A percentile compares a stretch with the other conserved stretches of the same genome.
Conservation (phyloP, 1,140 invertebrate genomes). For the Drosophila teissieri region DNA sequence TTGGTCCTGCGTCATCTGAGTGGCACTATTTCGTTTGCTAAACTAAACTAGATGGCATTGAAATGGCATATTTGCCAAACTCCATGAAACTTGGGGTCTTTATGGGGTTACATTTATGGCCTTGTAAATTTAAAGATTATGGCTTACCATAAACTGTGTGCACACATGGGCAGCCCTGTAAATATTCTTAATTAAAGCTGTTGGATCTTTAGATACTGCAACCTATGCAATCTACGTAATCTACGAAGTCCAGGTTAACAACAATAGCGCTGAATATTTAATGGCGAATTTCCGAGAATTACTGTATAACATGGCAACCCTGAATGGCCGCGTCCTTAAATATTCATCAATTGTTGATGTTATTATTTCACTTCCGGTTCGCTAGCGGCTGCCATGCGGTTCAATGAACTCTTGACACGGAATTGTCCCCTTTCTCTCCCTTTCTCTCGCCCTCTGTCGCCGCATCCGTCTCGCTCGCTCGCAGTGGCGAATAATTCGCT, state of each 20-base stretch:
- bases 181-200: not conserved
- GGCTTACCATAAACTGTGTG: not conserved
- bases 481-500: constrained; percentile 28
- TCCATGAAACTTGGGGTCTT: not conserved
- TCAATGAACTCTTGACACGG: constrained; percentile 54
- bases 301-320: constrained; percentile 16
- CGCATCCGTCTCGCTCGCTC: constrained; percentile 3
- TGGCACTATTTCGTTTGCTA: constrained; percentile 20
- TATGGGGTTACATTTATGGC: not conserved
- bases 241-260: not conserved
- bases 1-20: constrained; percentile 21
- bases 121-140: not conserved
- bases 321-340: constrained; percentile 16
- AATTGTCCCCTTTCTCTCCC: not conserved
- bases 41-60: not conserved
- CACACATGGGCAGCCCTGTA: not conserved
- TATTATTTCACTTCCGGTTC: constrained; percentile 54
- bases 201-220: no score
- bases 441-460: not conserved
- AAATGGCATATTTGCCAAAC: not conserved
- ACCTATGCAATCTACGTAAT: no score
- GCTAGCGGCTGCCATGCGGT: constrained; percentile 23
- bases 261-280: constrained; percentile 2
- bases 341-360: constrained; percentile 60
- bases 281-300: constrained; percentile 6